Evolutionary conservation across 2,888 invertebrate species (phyloP), one percentile per base, ranked within the genome.

Genomic region (Acheta domesticus): DNA sequence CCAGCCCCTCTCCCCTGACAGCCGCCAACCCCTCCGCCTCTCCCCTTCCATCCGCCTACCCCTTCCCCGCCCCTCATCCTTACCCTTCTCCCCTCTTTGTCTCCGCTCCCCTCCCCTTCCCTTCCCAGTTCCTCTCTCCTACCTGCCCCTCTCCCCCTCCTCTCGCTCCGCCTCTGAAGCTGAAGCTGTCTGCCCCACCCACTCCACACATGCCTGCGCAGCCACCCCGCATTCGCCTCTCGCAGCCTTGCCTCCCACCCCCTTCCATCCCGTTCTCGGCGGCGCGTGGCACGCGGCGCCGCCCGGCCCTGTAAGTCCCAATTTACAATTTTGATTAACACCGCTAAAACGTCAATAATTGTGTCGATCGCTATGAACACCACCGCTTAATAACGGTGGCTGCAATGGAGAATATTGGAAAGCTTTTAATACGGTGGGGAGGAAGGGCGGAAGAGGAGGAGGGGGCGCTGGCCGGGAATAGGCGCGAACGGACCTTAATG

Each of bases 261-360:
- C 62, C 8, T 62, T n/a, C 62, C 16, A 5, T 1, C 19, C 62
- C 16, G 11, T 62, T 16, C 14, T 4, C 62, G 62, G 8, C n/a
- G 62, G 62, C 62, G 62, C 62, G 16, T 19, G 62, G 62, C 62
- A n/a, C 62, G 62, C 62, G 62, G 16, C 62, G n/a, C 16, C 62
- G 62, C 16, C 36, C n/a, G 62, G 16, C n/a, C 62, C 62, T 62
- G 62, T 62, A 62, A 12, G 62, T 62, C 62, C 62, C 62, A 62
- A 62, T 62, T 62, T 62, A 62, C 62, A 62, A 62, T 62, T 62
- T 62, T 62, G 62, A 62, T 62, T 62, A 62, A 62, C 62, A 62
- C 62, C 62, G 62, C 62, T 62, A 62, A 62, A 62, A 62, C 62
- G 62, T 62, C 62, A 62, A 62, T 62, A 62, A 62, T 62, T 62